phyloP scores from a whole-genome alignment of 1,140 invertebrate genomes.

The Zophobas atratus region DNA sequence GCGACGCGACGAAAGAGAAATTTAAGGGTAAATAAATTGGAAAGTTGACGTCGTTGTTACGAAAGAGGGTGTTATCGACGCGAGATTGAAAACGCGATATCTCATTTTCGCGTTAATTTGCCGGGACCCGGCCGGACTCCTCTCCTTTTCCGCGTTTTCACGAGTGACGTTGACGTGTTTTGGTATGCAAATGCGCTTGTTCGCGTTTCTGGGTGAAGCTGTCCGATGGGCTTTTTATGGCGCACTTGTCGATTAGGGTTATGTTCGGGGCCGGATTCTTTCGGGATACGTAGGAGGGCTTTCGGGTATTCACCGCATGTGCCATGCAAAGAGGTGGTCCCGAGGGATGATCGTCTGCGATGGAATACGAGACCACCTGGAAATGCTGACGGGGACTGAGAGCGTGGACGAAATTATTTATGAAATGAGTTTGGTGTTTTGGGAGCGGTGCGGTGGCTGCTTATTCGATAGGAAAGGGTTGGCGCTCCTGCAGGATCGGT shows the following conservation, averaged over 20 bases:
- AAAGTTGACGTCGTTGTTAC: constrained; percentile 61
- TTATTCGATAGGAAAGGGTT: background rate
- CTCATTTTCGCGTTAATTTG: too few species aligned
- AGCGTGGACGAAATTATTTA: constrained; percentile 33
- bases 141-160: background rate
- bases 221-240: too few species aligned
- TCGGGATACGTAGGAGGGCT: background rate
- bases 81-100: background rate
- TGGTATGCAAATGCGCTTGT: too few species aligned
- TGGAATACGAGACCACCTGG: constrained; percentile 17
- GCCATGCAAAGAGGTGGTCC: constrained; percentile 29
- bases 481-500: too few species aligned
- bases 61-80: constrained; percentile 23
- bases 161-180: too few species aligned
- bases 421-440: constrained; percentile 13
- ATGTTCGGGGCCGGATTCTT: too few species aligned
- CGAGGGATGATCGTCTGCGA: constrained; percentile 4
- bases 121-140: background rate
- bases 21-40: constrained; percentile 65
- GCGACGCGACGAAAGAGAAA: constrained; percentile 59
- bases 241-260: too few species aligned
- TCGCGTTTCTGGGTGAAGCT: too few species aligned
- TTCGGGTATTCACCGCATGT: constrained; percentile 36
- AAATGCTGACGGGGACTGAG: constrained; percentile 1
- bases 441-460: background rate